Conservation (phyloP, 2,113 vertebrate species). For the Passer domesticus region DNA sequence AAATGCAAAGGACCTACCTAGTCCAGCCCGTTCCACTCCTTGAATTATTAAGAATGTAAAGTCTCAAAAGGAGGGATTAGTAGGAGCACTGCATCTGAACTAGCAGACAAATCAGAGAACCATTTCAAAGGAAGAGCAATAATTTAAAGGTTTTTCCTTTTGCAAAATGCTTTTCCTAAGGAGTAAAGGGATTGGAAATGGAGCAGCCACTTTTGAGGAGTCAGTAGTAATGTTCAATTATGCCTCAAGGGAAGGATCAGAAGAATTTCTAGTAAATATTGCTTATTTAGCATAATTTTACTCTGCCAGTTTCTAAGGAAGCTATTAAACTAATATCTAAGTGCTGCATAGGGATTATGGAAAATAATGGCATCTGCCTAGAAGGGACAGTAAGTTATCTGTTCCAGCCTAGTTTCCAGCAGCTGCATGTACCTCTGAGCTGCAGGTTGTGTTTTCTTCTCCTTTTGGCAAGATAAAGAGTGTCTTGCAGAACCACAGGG, state of each 20-base stretch:
- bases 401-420: neutral
- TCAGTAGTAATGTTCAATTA: neutral
- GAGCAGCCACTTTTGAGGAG: neutral
- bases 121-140: neutral
- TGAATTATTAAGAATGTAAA: neutral
- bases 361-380: constrained; percentile 9
- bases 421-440: neutral
- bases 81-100: neutral
- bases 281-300: constrained; percentile 36
- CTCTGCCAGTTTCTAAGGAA: constrained; percentile 5
- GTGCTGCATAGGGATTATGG: neutral
- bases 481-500: neutral
- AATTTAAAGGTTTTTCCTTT: neutral
- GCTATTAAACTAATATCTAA: constrained; percentile 10
- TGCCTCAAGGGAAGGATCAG: constrained; percentile 19
- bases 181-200: neutral
- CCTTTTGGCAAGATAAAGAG: neutral
- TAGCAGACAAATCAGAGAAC: neutral
- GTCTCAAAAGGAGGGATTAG: neutral
- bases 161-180: neutral
- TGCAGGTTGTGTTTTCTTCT: neutral
- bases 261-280: constrained; percentile 50
- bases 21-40: neutral
- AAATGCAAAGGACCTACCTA: neutral
- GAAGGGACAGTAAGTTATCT: neutral